Conservation (phyloP, 1,140 invertebrate species). For the Papilio machaon region DNA sequence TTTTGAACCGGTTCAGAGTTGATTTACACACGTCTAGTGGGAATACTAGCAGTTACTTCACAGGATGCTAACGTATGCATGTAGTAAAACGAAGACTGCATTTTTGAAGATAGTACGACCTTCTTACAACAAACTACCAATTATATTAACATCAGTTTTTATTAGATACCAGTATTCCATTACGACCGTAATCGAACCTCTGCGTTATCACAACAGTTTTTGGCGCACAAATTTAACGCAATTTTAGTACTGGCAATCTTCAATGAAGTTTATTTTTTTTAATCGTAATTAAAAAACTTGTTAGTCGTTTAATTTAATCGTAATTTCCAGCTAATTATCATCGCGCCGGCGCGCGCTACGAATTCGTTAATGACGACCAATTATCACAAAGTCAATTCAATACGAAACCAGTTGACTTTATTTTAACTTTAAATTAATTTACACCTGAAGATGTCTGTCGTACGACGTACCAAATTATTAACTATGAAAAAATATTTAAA, state of each 20-base stretch:
- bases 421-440: constrained; percentile 18
- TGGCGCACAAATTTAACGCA: background rate
- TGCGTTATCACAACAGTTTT: background rate
- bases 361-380: constrained; percentile 26
- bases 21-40: too few species aligned
- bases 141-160: too few species aligned
- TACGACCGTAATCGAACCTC: background rate
- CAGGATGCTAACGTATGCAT: too few species aligned
- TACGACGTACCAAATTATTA: background rate
- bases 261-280: background rate
- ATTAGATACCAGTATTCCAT: too few species aligned
- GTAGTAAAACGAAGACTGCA: too few species aligned
- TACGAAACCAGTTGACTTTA: constrained; percentile 30
- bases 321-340: constrained; percentile 21
- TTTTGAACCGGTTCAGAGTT: too few species aligned
- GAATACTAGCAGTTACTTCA: too few species aligned
- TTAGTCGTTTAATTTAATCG: background rate
- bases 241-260: background rate
- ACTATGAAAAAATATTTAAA: background rate
- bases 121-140: too few species aligned
- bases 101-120: too few species aligned
- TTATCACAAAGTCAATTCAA: constrained; percentile 28
- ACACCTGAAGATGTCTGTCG: constrained; percentile 10
- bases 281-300: constrained; percentile 13
- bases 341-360: background rate